phyloP scores from a whole-genome alignment of 37 sponge, comb jelly and placozoan genomes.

The Crambe crambe region DNA sequence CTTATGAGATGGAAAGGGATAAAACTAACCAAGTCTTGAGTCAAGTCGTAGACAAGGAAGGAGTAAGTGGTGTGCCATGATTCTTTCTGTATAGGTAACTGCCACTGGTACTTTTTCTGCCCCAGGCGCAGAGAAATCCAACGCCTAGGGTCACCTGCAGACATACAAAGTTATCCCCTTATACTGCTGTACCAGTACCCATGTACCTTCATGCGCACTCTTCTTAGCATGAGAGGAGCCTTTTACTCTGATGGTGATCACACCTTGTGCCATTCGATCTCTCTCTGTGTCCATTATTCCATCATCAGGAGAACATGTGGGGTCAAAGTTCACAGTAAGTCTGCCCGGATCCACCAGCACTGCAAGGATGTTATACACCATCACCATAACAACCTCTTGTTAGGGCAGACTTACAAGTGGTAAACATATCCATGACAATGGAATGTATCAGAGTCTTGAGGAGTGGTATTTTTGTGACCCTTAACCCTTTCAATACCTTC shows the following conservation, averaged over 20 bases:
- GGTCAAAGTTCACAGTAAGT: constrained; percentile 25
- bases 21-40: constrained; percentile 33
- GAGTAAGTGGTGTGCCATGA: constrained; percentile 30
- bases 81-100: constrained; percentile 16
- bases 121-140: constrained; percentile 39
- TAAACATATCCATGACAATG: constrained; percentile 50
- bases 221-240: constrained; percentile 2
- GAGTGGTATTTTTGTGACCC: constrained; percentile 54
- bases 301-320: not conserved
- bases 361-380: not conserved
- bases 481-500: constrained; percentile 50
- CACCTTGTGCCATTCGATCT: constrained; percentile 18
- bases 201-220: not conserved
- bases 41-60: constrained; percentile 33
- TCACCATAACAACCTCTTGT: not conserved
- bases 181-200: too few relatives aligned
- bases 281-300: not conserved
- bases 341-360: constrained; percentile 60
- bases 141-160: constrained; percentile 3
- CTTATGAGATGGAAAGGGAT: not conserved
- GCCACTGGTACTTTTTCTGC: constrained; percentile 25
- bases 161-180: too few relatives aligned
- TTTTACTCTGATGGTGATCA: constrained; percentile 33
- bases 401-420: constrained; percentile 27
- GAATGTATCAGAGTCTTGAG: constrained; percentile 53